Base-by-base conservation (phyloP, 2,888 invertebrate species). In the Epicampocera succincta region DNA sequence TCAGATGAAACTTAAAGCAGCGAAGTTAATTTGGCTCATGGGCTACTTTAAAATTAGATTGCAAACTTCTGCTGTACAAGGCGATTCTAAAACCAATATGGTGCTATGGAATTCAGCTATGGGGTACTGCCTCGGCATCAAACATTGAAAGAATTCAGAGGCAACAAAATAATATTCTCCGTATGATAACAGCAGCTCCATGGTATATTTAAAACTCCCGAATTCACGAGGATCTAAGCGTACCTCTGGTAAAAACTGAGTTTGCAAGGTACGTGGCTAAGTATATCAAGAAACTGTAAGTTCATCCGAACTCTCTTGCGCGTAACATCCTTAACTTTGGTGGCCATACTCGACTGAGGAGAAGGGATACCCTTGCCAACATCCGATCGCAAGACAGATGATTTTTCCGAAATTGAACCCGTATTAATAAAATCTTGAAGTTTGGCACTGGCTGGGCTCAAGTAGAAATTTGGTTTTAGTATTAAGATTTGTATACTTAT, bases 21-120 rank as follows among this genome's bases (percentile, higher is more conserved):
- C 12, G 11, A 8, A 42, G 12, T 4, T 42, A 11, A 42, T 11
- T 11, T 42, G 42, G 42, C 42, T 42, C 3, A 42, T 42, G 12
- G 42, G 12, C 42, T 3, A 46, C 3, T 8, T 46, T 17, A 8
- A 46, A 15, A 3, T 15, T 46, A 6, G n/a, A 17, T 15, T 15
- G 33, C 13, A 56, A 56, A n/a, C n/a, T 25, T 33, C 0, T n/a
- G 25, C 15, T 33, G 13, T 42, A 42, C 38, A 40, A 58, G 3
- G 38, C 38, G 9, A 58, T 58, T 40, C 25, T 58, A 17, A 54
- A 54, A 6, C 52, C 52, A 29, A 54, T 54, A 25, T 54, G 58
- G 19, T 58, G n/a, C 58, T 46, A 15, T 46, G 58, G 58, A 2
- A 58, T 58, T 17, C 58, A 58, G 40, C 12, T 58, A 38, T 58